phyloP scores from a whole-genome alignment of 1,140 invertebrate species.

The Leptoteleia sp. region DNA sequence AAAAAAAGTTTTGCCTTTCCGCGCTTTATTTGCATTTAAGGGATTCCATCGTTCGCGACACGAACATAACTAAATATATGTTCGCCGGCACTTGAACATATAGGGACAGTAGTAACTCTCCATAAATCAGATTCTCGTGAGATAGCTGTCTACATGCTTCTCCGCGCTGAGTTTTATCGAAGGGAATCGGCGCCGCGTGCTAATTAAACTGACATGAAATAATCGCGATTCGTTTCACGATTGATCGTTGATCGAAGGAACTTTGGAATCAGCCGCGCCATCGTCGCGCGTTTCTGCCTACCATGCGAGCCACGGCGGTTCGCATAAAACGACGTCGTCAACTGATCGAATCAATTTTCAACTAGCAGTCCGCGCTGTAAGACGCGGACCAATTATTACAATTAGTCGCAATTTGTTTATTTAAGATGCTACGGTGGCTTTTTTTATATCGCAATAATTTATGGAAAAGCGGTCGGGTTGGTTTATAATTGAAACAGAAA shows the following conservation, averaged over 20 bases:
- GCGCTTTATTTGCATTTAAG: conserved; percentile 28
- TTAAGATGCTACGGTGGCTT: conserved; percentile 1
- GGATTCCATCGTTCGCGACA: conserved; percentile 12
- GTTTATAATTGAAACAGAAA: too few relatives aligned
- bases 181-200: conserved; percentile 77
- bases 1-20: too few relatives aligned
- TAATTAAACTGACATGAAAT: conserved; percentile 82
- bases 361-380: neutral
- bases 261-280: conserved; percentile 59
- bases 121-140: conserved; percentile 81
- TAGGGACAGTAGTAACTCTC: conserved; percentile 74
- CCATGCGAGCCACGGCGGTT: conserved; percentile 8
- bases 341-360: conserved; percentile 35
- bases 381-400: conserved; percentile 19
- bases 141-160: conserved; percentile 78
- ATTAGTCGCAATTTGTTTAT: conserved; percentile 32
- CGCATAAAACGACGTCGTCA: conserved; percentile 25
- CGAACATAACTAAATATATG: conserved; percentile 52
- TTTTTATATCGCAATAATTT: too few relatives aligned
- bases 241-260: conserved; percentile 80
- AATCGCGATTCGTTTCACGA: conserved; percentile 78
- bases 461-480: too few relatives aligned
- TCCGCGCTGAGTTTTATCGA: conserved; percentile 78
- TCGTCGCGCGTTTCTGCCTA: conserved; percentile 27
- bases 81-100: conserved; percentile 60